Evolutionary conservation across 2,888 invertebrate genomes (phyloP).

Genomic region (Pheosia tremula): DNA sequence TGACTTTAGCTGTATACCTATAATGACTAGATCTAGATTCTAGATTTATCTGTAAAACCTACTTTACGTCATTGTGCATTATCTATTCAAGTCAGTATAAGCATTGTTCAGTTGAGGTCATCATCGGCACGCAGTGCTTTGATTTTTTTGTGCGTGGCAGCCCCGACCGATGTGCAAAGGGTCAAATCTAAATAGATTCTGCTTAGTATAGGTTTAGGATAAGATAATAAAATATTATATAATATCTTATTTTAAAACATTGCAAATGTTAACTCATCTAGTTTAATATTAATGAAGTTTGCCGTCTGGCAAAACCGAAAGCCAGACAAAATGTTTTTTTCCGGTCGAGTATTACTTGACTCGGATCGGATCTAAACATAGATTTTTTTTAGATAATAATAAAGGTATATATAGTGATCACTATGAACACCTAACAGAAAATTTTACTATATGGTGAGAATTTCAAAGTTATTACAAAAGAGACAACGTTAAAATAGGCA

Average conservation of each 20-base stretch:
- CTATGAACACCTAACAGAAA: too few species aligned
- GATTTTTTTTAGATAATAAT: too few species aligned
- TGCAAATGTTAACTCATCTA: too few species aligned
- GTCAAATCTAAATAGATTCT: constrained; percentile 2
- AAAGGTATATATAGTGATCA: too few species aligned
- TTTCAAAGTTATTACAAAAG: too few species aligned
- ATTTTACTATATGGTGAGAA: too few species aligned
- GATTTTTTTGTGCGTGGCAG: background rate
- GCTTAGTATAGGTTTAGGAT: background rate
- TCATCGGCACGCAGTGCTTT: background rate
- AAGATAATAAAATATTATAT: background rate
- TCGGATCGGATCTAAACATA: too few species aligned
- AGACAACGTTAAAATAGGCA: too few species aligned
- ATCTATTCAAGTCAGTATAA: background rate
- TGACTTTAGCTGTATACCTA: background rate
- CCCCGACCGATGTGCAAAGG: constrained; percentile 5
- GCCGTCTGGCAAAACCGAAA: too few species aligned
- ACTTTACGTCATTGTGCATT: background rate
- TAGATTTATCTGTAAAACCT: constrained; percentile 5
- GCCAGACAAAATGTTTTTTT: too few species aligned
- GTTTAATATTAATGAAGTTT: too few species aligned
- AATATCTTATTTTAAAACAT: background rate
- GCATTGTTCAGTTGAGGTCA: constrained; percentile 6
- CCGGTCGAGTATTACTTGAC: too few species aligned
- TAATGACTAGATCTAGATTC: constrained; percentile 1